Conservation (phyloP, 2,113 vertebrate species). For the Urocolius indicus region DNA sequence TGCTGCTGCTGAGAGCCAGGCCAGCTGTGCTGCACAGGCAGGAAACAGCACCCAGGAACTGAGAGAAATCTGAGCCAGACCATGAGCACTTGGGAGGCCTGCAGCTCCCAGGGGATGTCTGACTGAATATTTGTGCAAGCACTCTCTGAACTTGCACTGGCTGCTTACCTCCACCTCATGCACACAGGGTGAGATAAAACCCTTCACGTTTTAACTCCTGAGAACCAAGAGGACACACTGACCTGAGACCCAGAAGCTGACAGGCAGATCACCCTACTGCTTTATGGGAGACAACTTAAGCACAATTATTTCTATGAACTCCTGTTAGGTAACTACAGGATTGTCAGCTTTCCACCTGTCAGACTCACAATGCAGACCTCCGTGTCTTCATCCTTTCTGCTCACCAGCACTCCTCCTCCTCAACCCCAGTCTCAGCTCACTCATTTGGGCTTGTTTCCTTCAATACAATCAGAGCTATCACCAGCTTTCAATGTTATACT, state of each 20-base stretch:
- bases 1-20: background rate
- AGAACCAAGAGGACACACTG: background rate
- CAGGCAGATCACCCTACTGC: background rate
- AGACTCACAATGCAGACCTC: background rate
- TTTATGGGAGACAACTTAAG: background rate
- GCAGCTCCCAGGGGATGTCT: background rate
- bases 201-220: rapidly evolving
- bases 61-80: background rate
- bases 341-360: background rate
- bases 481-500: rapidly evolving
- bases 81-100: background rate
- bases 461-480: background rate
- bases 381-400: background rate
- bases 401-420: background rate
- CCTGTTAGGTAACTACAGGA: background rate
- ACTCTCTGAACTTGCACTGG: rapidly evolving
- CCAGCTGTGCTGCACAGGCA: rapidly evolving
- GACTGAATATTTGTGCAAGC: background rate
- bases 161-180: rapidly evolving
- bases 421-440: background rate
- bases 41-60: rapidly evolving
- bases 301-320: background rate
- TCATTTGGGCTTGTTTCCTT: background rate
- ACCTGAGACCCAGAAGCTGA: background rate
- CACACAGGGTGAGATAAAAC: background rate